Evolutionary conservation across 2,888 invertebrate species (phyloP).

Genomic region (Spisula subtruncata): DNA sequence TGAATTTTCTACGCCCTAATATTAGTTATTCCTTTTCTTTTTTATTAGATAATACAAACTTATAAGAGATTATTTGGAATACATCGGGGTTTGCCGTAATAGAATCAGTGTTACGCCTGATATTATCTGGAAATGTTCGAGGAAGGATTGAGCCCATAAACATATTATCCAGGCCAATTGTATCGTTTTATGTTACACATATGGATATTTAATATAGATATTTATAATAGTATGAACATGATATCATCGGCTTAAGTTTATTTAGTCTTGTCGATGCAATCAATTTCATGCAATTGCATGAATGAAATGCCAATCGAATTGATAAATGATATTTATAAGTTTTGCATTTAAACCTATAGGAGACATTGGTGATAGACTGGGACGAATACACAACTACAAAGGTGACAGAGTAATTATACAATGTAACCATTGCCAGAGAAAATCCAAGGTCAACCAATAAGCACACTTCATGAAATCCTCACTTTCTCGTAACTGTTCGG

Average conservation of each 20-base stretch:
- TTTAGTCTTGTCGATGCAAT: not conserved
- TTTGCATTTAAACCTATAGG: too few relatives aligned
- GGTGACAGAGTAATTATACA: too few relatives aligned
- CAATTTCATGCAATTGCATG: too few relatives aligned
- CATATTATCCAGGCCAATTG: not conserved
- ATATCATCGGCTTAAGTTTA: not conserved
- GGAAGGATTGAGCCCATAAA: slow-evolving; percentile 13
- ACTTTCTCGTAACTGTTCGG: too few relatives aligned
- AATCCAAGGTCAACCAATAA: too few relatives aligned
- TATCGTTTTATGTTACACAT: not conserved
- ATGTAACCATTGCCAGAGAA: too few relatives aligned
- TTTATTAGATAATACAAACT: slow-evolving; percentile 15
- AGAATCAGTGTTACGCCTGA: not conserved
- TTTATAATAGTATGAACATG: not conserved
- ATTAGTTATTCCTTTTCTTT: not conserved
- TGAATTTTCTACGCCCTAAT: too few relatives aligned
- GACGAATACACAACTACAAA: too few relatives aligned
- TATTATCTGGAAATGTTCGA: not conserved
- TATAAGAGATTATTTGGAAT: not conserved
- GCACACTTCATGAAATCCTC: too few relatives aligned
- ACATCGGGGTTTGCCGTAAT: not conserved
- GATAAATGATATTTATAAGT: too few relatives aligned
- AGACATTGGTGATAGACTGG: too few relatives aligned
- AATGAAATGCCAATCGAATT: too few relatives aligned
- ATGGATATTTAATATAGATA: not conserved